Evolutionary conservation across 2,888 invertebrate genomes (phyloP).

Genomic region (Drosophila acutilabella): DNA sequence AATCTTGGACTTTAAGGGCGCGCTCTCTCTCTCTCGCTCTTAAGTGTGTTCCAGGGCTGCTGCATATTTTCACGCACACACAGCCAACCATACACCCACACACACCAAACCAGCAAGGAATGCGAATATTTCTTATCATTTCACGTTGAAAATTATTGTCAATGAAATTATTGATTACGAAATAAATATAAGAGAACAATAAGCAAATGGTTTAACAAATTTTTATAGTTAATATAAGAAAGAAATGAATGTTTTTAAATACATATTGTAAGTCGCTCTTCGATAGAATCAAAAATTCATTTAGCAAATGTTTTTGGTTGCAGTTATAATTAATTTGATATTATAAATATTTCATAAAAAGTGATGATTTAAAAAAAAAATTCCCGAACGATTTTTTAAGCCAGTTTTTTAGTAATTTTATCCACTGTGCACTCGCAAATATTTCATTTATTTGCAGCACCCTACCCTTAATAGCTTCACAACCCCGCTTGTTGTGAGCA

Average conservation of each 20-base stretch:
- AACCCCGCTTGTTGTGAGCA: constrained; percentile 3
- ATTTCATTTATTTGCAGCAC: constrained; percentile 81
- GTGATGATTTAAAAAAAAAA: too few species aligned
- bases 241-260: too few species aligned
- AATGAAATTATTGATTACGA: not conserved
- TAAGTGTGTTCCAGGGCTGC: constrained; percentile 25
- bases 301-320: too few species aligned
- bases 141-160: not conserved
- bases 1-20: constrained; percentile 2
- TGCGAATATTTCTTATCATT: constrained; percentile 13
- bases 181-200: not conserved
- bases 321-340: too few species aligned
- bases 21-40: not conserved
- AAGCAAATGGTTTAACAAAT: not conserved
- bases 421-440: constrained; percentile 69
- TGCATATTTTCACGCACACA: constrained; percentile 73
- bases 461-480: constrained; percentile 38
- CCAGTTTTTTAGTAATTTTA: too few species aligned
- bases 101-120: constrained; percentile 43
- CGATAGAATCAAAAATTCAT: too few species aligned
- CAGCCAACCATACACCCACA: constrained; percentile 7
- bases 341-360: too few species aligned
- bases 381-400: too few species aligned
- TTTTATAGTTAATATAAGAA: not conserved
- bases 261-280: too few species aligned